Percentiles rank a stretch among this genome's conserved stretches.
These are phyloP conservation scores for Rotaria sp. DNA, from an alignment of 2,888 invertebrate genomes.

Conservation along the genomic window DNA sequence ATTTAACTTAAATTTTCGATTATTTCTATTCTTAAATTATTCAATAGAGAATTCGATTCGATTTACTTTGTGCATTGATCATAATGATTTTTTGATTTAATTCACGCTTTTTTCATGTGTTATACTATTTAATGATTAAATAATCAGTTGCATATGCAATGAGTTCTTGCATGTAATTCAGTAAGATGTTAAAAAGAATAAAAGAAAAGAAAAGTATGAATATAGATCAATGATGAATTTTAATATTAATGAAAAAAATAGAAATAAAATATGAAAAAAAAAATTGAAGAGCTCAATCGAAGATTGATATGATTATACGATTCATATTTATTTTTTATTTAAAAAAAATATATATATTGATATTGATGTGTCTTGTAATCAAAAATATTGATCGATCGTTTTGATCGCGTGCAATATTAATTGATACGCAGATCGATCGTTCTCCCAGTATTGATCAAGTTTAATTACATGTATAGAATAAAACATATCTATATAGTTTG, in stretches of 20 bases:
- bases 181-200: neutral
- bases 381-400: neutral
- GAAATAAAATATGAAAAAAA: neutral
- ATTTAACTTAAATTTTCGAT: neutral
- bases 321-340: neutral
- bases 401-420: neutral
- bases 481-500: neutral
- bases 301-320: neutral
- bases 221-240: neutral
- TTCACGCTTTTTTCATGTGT: constrained; percentile 12
- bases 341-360: neutral
- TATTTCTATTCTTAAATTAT: constrained; percentile 1
- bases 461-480: neutral
- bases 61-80: neutral
- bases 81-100: constrained; percentile 3
- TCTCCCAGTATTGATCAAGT: neutral
- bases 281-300: neutral
- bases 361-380: neutral
- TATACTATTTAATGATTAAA: neutral
- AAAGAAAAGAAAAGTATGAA: neutral
- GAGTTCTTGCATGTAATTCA: neutral
- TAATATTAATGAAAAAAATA: neutral
- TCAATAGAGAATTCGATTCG: neutral
- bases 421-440: neutral
- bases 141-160: neutral